Percentiles rank a stretch among this genome's conserved stretches.
Evolutionary conservation across 2,797 vertebrate genomes (phyloP).

Genomic region (Helostoma temminkii): DNA sequence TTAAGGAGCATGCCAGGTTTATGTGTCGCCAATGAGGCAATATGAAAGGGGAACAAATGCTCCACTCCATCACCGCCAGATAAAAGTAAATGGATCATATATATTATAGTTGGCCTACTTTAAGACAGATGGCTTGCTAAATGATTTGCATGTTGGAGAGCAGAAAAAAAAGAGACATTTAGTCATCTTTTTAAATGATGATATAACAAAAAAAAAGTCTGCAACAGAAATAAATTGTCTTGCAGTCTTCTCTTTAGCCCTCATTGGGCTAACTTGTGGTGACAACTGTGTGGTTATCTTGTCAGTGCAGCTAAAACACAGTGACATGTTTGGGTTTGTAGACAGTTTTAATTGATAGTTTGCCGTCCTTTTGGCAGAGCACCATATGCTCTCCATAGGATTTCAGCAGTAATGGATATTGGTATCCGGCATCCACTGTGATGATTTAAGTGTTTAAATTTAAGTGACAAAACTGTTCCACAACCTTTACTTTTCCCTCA

Average conservation of each 20-base stretch:
- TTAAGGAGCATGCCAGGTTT: slow-evolving; percentile 74
- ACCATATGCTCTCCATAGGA: slow-evolving; percentile 16
- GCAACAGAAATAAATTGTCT: slow-evolving; percentile 21
- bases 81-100: slow-evolving; percentile 80
- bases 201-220: slow-evolving; percentile 27
- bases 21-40: slow-evolving; percentile 75
- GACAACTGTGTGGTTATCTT: slow-evolving; percentile 63
- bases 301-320: slow-evolving; percentile 46
- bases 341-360: slow-evolving; percentile 57
- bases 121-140: slow-evolving; percentile 73
- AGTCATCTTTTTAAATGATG: slow-evolving; percentile 41
- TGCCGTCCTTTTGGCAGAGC: slow-evolving; percentile 14
- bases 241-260: background rate
- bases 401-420: slow-evolving; percentile 38
- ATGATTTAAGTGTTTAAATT: slow-evolving; percentile 38
- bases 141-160: slow-evolving; percentile 65
- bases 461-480: slow-evolving; percentile 15
- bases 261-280: slow-evolving; percentile 30
- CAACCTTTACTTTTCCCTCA: background rate
- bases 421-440: slow-evolving; percentile 16
- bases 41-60: slow-evolving; percentile 74
- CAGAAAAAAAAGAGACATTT: slow-evolving; percentile 20
- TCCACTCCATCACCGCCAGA: slow-evolving; percentile 76
- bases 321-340: slow-evolving; percentile 49
- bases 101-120: slow-evolving; percentile 64